Evolutionary conservation across 2,113 vertebrate genomes (phyloP).

Genomic region (Hypomesus transpacificus): DNA sequence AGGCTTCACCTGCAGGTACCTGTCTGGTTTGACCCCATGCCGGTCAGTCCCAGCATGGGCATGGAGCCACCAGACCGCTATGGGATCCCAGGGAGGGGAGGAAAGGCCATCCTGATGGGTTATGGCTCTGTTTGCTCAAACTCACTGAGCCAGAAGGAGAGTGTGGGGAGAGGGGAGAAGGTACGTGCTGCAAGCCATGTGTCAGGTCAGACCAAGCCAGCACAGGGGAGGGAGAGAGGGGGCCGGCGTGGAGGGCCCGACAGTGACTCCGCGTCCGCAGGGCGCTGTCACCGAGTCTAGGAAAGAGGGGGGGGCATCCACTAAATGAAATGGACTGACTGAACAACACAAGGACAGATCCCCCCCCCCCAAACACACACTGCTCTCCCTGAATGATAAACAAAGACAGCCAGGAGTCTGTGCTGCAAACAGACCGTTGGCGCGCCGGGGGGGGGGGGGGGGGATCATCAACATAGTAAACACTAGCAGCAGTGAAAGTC

Average conservation of each 20-base stretch:
- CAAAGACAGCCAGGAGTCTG: slow-evolving; percentile 28
- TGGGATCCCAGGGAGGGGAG: no score
- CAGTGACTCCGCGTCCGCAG: slow-evolving; percentile 67
- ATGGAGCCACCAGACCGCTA: no score
- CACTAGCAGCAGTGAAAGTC: slow-evolving; percentile 32
- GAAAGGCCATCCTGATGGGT: background rate
- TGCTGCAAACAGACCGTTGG: background rate
- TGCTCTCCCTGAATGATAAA: slow-evolving; percentile 32
- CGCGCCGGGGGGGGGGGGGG: slow-evolving; percentile 5
- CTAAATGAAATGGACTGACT: no score
- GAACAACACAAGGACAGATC: slow-evolving; percentile 32
- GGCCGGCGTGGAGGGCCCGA: slow-evolving; percentile 53
- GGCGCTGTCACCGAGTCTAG: slow-evolving; percentile 39
- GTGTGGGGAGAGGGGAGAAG: slow-evolving; percentile 56
- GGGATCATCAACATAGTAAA: slow-evolving; percentile 27
- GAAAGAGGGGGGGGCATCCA: slow-evolving; percentile 7
- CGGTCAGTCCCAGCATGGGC: no score
- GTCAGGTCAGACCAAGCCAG: slow-evolving; percentile 37
- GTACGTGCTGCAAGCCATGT: slow-evolving; percentile 74
- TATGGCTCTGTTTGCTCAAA: slow-evolving; percentile 61
- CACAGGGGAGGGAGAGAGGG: slow-evolving; percentile 53
- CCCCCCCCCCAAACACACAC: slow-evolving; percentile 11
- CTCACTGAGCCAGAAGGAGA: slow-evolving; percentile 67
- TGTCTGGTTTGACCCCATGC: no score
- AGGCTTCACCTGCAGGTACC: no score